phyloP scores from a whole-genome alignment of 2,113 vertebrate genomes.

The Porphyrio hochstetteri region DNA sequence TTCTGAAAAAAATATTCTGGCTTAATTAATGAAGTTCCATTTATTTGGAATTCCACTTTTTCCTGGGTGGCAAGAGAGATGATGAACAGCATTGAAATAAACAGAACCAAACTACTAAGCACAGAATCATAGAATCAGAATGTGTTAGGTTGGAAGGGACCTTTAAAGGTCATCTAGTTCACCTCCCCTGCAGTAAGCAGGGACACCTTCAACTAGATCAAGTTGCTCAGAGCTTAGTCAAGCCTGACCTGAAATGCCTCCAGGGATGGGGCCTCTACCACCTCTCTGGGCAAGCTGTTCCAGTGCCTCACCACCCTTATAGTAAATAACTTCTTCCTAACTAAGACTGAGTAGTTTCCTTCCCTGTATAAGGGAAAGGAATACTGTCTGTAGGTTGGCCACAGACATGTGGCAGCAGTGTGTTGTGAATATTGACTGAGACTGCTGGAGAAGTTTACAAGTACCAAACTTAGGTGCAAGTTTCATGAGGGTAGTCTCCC shows the following conservation, averaged over 20 bases:
- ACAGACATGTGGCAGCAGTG: background rate
- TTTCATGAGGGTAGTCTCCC: background rate
- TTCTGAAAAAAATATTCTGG: background rate
- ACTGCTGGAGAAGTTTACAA: background rate
- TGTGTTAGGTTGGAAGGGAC: too few species aligned
- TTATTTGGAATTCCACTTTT: background rate
- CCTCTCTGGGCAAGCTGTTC: too few species aligned
- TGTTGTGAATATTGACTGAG: background rate
- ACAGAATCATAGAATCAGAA: too few species aligned
- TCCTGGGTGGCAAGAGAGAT: background rate
- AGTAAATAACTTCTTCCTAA: too few species aligned
- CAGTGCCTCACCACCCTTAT: too few species aligned
- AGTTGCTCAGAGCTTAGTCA: too few species aligned
- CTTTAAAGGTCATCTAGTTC: too few species aligned
- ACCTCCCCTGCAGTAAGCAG: too few species aligned
- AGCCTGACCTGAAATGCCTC: too few species aligned
- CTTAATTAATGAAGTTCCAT: background rate
- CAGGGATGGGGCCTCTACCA: too few species aligned
- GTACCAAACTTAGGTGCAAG: background rate
- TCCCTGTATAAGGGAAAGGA: background rate
- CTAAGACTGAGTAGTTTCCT: background rate
- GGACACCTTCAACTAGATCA: too few species aligned
- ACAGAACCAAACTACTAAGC: background rate
- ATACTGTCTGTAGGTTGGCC: background rate
- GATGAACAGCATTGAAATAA: background rate